Percentiles rank a stretch among this genome's conserved stretches.
These are phyloP conservation scores for Hyperoplus immaculatus DNA, from an alignment of 2,797 vertebrate genomes.

Conservation along the genomic window DNA sequence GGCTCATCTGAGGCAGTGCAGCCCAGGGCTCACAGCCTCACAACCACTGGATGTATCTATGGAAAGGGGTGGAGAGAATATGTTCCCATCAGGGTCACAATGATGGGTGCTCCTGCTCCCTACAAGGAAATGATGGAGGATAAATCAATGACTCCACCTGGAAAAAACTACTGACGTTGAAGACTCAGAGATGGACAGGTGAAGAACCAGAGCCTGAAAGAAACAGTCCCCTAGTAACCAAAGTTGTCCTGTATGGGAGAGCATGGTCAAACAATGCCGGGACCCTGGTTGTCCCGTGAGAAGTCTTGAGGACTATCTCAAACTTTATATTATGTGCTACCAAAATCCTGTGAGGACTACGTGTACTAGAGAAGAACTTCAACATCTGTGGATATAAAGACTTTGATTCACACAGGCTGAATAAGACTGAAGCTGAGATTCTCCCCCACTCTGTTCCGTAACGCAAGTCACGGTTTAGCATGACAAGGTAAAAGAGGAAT, in stretches of 20 bases:
- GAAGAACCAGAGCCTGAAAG: slow-evolving; percentile 30
- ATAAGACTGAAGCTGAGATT: not conserved
- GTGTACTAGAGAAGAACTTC: not conserved
- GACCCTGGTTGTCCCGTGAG: not conserved
- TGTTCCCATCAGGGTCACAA: slow-evolving; percentile 18
- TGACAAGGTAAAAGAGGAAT: slow-evolving; percentile 17
- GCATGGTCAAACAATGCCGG: not conserved
- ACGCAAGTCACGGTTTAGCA: slow-evolving; percentile 9
- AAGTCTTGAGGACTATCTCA: slow-evolving; percentile 13
- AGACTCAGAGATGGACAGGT: slow-evolving; percentile 25
- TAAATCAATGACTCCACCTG: slow-evolving; percentile 22
- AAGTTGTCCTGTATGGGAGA: not conserved
- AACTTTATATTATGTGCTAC: not conserved
- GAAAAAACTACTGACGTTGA: slow-evolving; percentile 49
- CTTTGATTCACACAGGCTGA: slow-evolving; percentile 2
- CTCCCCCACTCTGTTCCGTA: not conserved
- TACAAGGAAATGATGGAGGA: slow-evolving; percentile 17
- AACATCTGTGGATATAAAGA: not conserved
- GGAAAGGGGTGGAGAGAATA: slow-evolving; percentile 16
- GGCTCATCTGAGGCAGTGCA: slow-evolving; percentile 89
- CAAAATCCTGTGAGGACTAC: not conserved
- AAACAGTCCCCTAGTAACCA: not conserved
- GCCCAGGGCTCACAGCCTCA: slow-evolving; percentile 7
- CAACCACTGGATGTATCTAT: slow-evolving; percentile 44
- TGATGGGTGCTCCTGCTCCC: slow-evolving; percentile 8